Evolutionary conservation across 2,113 vertebrate genomes (phyloP), one percentile per base, ranked within the genome.

Genomic region (Xiphophorus maculatus): DNA sequence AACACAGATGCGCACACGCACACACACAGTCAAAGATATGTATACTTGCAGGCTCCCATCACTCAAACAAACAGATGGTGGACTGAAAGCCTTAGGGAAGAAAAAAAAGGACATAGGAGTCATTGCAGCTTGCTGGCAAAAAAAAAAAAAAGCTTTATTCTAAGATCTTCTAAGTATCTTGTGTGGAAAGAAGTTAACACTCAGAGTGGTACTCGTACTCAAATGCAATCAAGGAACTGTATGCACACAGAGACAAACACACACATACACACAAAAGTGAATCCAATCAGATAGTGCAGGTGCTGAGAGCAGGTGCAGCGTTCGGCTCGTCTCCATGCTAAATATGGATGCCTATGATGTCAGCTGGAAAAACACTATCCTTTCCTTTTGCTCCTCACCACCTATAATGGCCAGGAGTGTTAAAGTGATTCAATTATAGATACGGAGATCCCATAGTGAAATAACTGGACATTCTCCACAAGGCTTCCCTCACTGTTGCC

Each of bases 361-460:
- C 32, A 73, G 17, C 29, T 61, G 69, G 14, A 76, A 69, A 72
- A 69, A 30, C 73, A 63, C 62, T 71, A 74, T 65, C 61, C 76
- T 81, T 77, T 74, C 62, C 84, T 72, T 66, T 64, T 63, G 86
- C 5, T 83, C 60, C 58, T 77, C 48, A 8, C 77, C 80, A 81
- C 76, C 84, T 89, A 58, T 58, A 90, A 90, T 80, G 78, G 84
- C 80, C 73, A 81, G 73, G 48, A 83, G 81, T 77, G 78, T 88
- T 89, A 89, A 87, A 89, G 74, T 85, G 89, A 92, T 93, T 91
- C 89, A 88, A 91, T 93, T 92, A 92, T 90, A 92, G 91, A 93
- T 91, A 92, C 76, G 66, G 77, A 88, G 83, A 90, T 90, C 73
- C 74, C 71, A 74, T 29, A 54, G 76, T 66, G 83, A 89, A 87